Evolutionary conservation across 2,888 invertebrate species (phyloP), one percentile per base, ranked within the genome.

Genomic region (Fragum sueziense): DNA sequence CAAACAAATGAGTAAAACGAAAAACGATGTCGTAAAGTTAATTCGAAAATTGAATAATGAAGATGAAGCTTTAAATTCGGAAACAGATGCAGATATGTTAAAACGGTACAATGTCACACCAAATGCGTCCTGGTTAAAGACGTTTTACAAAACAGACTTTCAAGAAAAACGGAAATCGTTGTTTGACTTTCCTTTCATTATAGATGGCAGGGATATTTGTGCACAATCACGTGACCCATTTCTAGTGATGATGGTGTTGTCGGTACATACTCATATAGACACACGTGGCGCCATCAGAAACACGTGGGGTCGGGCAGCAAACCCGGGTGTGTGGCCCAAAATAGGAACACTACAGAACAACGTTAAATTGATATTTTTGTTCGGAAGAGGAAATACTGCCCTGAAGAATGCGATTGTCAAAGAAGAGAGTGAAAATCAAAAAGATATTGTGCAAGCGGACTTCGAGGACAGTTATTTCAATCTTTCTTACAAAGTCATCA

Each of bases 271-370:
- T 27, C 85, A 87, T 67, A 72, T 81, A 11, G 83, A 82, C 25
- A 80, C 80, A 11, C 82, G 89, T 9, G 80, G 81, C 1, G 85
- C 87, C 0, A 86, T 89, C 11, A 79, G 89, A 37, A 80, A 85
- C 9, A 87, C 89, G 1, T 89, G 87, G 87, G 86, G 85, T 2
- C 76, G 84, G n/a, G 82, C 85, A n/a, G 78, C 84, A n/a, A 79
- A 68, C 14, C 79, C 84, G 11, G 82, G 82, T 1, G 71, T 76
- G 11, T 89, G 88, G 88, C 84, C 86, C 1, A 71, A 67, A 41
- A 22, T 65, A 3, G 79, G 80, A 2, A 47, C 25, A 3, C 59
- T 84, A 0, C 68, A 70, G 20, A 69, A 78, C 7, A 73, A 69
- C 20, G 87, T 87, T 0, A 85, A 76, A 61, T 74, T 88, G 2